phyloP scores from a whole-genome alignment of 2,888 invertebrate species.

The Seira musarum region DNA sequence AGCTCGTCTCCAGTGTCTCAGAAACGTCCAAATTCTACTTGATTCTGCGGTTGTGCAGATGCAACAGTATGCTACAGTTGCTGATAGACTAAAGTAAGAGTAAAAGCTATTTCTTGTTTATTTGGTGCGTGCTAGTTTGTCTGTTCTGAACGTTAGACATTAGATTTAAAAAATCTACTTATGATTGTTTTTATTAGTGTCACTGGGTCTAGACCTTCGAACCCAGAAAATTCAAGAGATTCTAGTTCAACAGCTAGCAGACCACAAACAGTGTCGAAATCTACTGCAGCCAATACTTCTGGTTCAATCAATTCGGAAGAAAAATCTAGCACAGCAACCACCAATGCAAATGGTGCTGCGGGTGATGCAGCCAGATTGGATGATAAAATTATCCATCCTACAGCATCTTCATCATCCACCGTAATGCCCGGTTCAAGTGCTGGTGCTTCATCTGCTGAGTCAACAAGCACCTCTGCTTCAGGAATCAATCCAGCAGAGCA shows the following conservation, averaged over 20 bases:
- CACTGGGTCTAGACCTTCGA: too few species aligned
- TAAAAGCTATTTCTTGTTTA: conserved; percentile 7
- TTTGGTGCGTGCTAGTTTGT: too few species aligned
- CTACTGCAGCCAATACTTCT: conserved; percentile 3
- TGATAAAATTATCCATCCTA: conserved; percentile 23
- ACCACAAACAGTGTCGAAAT: conserved; percentile 7
- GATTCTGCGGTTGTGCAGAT: conserved; percentile 95
- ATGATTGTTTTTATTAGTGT: not conserved
- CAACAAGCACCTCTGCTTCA: conserved; percentile 28
- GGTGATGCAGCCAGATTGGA: conserved; percentile 34
- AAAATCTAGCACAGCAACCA: conserved; percentile 9
- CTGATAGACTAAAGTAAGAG: conserved; percentile 59
- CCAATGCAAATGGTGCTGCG: not conserved
- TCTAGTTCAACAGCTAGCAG: not conserved
- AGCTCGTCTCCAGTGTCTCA: conserved; percentile 88
- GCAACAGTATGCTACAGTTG: conserved; percentile 85
- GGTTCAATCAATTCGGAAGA: too few species aligned
- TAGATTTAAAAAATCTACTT: not conserved
- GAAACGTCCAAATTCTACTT: conserved; percentile 89
- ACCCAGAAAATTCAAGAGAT: not conserved
- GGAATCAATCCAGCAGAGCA: conserved; percentile 73
- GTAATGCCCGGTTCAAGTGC: conserved; percentile 41
- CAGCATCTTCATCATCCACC: not conserved
- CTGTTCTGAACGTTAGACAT: too few species aligned
- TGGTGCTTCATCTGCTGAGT: not conserved